Evolutionary conservation across 2,113 vertebrate genomes (phyloP).

Genomic region (Heterotis niloticus): DNA sequence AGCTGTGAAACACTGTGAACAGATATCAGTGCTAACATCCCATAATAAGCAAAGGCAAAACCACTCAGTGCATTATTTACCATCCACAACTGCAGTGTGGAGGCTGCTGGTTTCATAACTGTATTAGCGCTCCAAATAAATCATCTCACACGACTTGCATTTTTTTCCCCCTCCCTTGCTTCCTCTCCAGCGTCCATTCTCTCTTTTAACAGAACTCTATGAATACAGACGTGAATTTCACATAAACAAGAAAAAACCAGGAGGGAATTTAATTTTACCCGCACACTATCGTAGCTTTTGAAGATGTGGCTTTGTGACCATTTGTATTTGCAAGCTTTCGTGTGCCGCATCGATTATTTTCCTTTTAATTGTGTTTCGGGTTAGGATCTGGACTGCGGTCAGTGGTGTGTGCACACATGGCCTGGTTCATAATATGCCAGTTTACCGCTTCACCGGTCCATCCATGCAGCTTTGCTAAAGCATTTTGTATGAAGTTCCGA

Average conservation of each 20-base stretch:
- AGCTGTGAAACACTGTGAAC: neutral
- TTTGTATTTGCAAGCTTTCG: neutral
- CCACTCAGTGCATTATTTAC: slow-evolving; percentile 21
- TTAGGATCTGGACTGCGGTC: neutral
- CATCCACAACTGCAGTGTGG: neutral
- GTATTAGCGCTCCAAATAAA: slow-evolving; percentile 18
- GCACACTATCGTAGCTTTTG: neutral
- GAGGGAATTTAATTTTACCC: neutral
- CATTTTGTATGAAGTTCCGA: too few species aligned
- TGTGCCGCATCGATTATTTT: neutral
- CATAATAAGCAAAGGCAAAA: neutral
- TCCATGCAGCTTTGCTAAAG: too few species aligned
- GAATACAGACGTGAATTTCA: slow-evolving; percentile 16
- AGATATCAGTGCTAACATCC: neutral
- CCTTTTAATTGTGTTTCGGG: neutral
- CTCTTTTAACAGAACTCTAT: slow-evolving; percentile 4
- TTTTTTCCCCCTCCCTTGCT: too few species aligned
- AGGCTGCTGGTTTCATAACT: neutral
- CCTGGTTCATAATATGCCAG: too few species aligned
- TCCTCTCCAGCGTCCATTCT: slow-evolving; percentile 9
- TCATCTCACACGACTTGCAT: neutral
- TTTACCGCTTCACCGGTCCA: too few species aligned
- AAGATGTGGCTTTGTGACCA: neutral
- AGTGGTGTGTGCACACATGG: too few species aligned
- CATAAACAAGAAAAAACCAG: neutral